Evolutionary conservation across 2,797 vertebrate genomes (phyloP).

Genomic region (Psittacula derbiana): DNA sequence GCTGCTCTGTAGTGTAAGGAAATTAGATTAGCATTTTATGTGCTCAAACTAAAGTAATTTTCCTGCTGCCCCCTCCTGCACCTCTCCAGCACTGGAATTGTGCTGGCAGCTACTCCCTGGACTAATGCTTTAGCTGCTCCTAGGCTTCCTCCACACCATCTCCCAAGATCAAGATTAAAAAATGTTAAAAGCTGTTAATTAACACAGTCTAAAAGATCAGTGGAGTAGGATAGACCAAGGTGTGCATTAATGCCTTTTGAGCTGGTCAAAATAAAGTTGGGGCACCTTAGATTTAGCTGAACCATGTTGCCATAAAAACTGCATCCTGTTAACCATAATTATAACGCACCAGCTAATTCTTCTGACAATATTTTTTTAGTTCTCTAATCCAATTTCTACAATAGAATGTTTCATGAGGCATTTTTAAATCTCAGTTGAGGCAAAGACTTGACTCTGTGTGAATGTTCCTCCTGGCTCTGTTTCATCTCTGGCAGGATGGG

Average conservation of each 20-base stretch:
- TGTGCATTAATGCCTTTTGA: neutral
- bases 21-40: neutral
- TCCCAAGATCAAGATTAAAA: neutral
- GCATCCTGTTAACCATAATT: neutral
- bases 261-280: neutral
- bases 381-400: conserved; percentile 7
- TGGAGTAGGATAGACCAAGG: neutral
- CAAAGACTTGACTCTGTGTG: neutral
- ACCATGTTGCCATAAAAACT: neutral
- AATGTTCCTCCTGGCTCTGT: neutral
- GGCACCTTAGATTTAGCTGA: neutral
- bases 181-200: neutral
- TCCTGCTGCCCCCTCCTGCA: neutral
- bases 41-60: neutral
- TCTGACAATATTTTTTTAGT: conserved; percentile 15
- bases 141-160: neutral
- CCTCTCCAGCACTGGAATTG: neutral
- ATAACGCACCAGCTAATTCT: neutral
- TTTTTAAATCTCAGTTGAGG: neutral
- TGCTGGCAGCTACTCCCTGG: neutral
- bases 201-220: neutral
- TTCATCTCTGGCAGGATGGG: neutral
- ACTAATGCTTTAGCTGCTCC: neutral
- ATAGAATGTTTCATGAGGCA: neutral
- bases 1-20: neutral